Percentiles rank a stretch among this genome's conserved stretches.
Evolutionary conservation across 64 coral and sea anemone species (phyloP).

Genomic region (Montipora sp.): DNA sequence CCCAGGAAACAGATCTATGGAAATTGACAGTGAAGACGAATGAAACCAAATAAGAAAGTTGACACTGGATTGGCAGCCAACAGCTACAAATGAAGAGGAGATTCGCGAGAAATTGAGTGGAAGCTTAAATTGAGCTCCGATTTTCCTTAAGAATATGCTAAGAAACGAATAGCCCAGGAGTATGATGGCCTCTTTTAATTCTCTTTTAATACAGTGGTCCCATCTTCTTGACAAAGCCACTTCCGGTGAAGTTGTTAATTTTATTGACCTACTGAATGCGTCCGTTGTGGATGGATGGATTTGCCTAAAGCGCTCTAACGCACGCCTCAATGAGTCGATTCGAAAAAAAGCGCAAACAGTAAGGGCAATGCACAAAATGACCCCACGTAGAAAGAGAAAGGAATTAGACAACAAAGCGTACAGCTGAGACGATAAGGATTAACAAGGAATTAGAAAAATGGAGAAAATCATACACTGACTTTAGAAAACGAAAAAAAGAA

Average conservation of each 20-base stretch:
- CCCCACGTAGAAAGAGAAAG: background rate
- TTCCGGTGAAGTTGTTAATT: background rate
- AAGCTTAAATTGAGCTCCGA: conserved; percentile 22
- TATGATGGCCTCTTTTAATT: background rate
- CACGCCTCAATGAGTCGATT: conserved; percentile 17
- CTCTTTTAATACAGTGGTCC: background rate
- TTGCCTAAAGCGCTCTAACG: conserved; percentile 19
- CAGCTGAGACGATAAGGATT: background rate
- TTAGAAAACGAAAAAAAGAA: conserved; percentile 43
- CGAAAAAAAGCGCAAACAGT: background rate
- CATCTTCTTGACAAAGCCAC: background rate
- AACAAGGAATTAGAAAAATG: conserved; percentile 48
- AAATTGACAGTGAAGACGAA: no score
- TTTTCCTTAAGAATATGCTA: conserved; percentile 28
- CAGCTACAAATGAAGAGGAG: no score
- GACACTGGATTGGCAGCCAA: no score
- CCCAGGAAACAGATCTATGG: no score
- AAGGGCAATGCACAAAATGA: no score
- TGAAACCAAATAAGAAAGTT: no score
- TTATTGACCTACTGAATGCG: conserved; percentile 26
- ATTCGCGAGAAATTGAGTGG: background rate
- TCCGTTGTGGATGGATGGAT: conserved; percentile 41
- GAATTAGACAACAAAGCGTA: background rate
- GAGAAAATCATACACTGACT: conserved; percentile 31
- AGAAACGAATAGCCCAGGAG: background rate